Evolutionary conservation across 2,888 invertebrate species (phyloP), one percentile per base, ranked within the genome.

Genomic region (Volucella bombylans): DNA sequence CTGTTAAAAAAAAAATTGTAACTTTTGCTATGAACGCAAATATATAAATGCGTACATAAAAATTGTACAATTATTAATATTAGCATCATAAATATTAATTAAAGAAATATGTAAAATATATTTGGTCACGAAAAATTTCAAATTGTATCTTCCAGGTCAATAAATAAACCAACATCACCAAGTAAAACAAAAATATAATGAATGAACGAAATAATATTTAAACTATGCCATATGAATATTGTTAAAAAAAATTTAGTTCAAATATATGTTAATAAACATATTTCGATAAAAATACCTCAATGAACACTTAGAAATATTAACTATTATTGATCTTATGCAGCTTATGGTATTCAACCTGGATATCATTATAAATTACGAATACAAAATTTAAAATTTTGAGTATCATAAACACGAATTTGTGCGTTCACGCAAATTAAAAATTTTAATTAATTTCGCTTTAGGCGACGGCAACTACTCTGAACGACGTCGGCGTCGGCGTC

Each of bases 371-470:
- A 77, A 77, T 68, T 54, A 47, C 54, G n/a, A 62, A 62, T 77
- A 11, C 50, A 77, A 45, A 50, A 52, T n/a, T 3, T 50, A 76
- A 59, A 55, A 47, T 11, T 3, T 54, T 38, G 14, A 69, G 23
- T 38, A 57, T n/a, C 38, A 15, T 31, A 69, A 39, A 52, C 31
- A 54, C n/a, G 41, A 49, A 61, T 50, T 50, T 78, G 15, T 64
- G 49, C 45, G 10, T 59, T 65, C 18, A 59, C 65, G 52, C 23
- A 71, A 69, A 64, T 64, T 45, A 54, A 74, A 74, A 64, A 76
- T 76, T 64, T 41, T 62, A 81, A 81, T 74, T 47, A 80, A 71
- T 55, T 69, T 47, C 68, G 76, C 81, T 72, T 31, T 61, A 67
- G 71, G 81, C 81, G 71, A 54, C 68, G 55, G 55, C 67, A 43